phyloP scores from a whole-genome alignment of 1,140 invertebrate species.

The Drosophila watanabei region DNA sequence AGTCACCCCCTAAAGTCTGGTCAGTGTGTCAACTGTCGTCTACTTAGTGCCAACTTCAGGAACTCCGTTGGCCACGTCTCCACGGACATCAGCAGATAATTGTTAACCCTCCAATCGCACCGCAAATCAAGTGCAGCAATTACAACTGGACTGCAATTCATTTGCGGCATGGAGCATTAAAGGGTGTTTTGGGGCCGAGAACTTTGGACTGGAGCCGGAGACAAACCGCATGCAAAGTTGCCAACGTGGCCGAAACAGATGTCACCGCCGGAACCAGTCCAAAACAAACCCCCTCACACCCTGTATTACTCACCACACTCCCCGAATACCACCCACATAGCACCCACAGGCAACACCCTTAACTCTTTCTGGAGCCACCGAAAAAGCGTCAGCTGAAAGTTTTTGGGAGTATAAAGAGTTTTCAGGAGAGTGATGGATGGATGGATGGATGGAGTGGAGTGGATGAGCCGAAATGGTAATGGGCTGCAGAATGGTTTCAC shows the following conservation, averaged over 20 bases:
- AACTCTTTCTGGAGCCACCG: constrained; percentile 12
- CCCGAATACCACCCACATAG: constrained; percentile 1
- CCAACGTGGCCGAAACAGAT: constrained; percentile 73
- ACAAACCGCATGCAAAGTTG: constrained; percentile 79
- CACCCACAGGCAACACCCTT: constrained; percentile 9
- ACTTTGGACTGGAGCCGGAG: constrained; percentile 61
- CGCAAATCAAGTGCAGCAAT: constrained; percentile 83
- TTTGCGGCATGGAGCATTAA: constrained; percentile 65
- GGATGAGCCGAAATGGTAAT: constrained; percentile 23
- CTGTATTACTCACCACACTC: neutral
- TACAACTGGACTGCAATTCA: constrained; percentile 78
- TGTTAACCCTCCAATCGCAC: constrained; percentile 75
- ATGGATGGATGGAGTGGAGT: constrained; percentile 42
- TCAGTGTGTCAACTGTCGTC: constrained; percentile 41
- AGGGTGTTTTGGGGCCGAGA: constrained; percentile 13
- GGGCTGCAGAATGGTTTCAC: constrained; percentile 25
- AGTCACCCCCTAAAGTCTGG: constrained; percentile 7
- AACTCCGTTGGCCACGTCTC: constrained; percentile 22
- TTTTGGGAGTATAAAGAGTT: constrained; percentile 47
- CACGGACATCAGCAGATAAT: constrained; percentile 71
- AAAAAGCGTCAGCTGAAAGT: constrained; percentile 53
- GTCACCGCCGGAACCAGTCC: constrained; percentile 63
- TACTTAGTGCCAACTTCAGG: constrained; percentile 45
- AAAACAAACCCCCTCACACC: constrained; percentile 25
- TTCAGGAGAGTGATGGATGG: constrained; percentile 35